Evolutionary conservation across 2,113 vertebrate genomes (phyloP).

Genomic region (Candoia aspera): DNA sequence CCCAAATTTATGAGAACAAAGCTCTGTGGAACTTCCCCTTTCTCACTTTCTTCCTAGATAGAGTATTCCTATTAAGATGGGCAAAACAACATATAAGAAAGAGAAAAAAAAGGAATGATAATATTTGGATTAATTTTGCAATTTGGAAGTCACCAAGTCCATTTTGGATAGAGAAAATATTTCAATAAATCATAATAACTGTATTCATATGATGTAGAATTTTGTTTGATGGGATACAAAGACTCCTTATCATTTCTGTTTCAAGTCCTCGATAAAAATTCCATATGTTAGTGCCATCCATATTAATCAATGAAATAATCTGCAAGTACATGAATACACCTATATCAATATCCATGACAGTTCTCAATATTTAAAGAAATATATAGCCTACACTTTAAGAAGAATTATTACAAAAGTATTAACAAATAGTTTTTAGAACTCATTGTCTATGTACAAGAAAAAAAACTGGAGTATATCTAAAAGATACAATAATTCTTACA

Average conservation of each 20-base stretch:
- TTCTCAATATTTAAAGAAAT: neutral
- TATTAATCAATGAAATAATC: neutral
- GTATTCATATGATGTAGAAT: neutral
- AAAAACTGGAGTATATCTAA: constrained; percentile 22
- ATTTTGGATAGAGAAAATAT: neutral
- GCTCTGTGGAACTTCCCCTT: too few relatives aligned
- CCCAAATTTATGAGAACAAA: too few relatives aligned
- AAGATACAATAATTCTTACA: constrained; percentile 42
- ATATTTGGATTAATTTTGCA: neutral
- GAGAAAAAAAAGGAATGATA: neutral
- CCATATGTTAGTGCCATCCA: neutral
- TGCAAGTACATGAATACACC: neutral
- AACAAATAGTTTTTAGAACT: constrained; percentile 37
- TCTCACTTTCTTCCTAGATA: too few relatives aligned
- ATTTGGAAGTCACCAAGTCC: neutral
- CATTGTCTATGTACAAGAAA: constrained; percentile 49
- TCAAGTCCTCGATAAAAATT: too few relatives aligned
- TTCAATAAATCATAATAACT: neutral
- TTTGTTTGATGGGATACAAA: neutral
- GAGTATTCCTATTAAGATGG: too few relatives aligned
- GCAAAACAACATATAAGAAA: too few relatives aligned
- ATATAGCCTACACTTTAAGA: neutral
- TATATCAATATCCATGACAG: neutral
- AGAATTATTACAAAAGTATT: constrained; percentile 36
- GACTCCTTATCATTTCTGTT: neutral